Evolutionary conservation across 2,113 vertebrate species (phyloP).

Genomic region (Scomber colias): DNA sequence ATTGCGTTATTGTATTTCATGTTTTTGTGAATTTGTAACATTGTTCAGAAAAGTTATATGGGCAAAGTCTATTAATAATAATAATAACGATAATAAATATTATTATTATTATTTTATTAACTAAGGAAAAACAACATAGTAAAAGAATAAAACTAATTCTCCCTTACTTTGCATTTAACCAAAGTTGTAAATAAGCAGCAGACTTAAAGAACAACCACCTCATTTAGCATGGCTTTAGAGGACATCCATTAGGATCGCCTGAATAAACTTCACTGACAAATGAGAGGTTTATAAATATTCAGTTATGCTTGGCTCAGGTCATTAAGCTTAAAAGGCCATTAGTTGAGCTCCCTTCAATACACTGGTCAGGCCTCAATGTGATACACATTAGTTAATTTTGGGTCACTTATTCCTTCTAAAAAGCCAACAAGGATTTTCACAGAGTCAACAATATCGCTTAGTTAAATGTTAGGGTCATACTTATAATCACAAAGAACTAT

Average conservation of each 20-base stretch:
- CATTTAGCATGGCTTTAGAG: conserved; percentile 61
- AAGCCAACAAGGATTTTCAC: conserved; percentile 23
- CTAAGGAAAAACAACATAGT: conserved; percentile 25
- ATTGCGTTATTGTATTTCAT: too few species aligned
- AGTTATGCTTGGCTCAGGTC: conserved; percentile 64
- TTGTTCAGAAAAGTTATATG: too few species aligned
- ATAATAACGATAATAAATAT: too few species aligned
- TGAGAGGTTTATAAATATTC: conserved; percentile 68
- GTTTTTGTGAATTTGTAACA: too few species aligned
- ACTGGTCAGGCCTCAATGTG: conserved; percentile 25
- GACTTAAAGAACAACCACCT: conserved; percentile 63
- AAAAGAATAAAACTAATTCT: conserved; percentile 39
- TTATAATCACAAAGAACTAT: neutral
- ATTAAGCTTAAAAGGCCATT: conserved; percentile 76
- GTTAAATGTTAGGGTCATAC: neutral
- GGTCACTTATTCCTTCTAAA: conserved; percentile 26
- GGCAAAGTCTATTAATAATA: too few species aligned
- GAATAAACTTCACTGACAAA: conserved; percentile 65
- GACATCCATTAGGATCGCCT: conserved; percentile 60
- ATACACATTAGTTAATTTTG: conserved; percentile 54
- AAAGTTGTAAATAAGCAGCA: conserved; percentile 41
- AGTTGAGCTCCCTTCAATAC: conserved; percentile 55
- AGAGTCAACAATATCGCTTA: conserved; percentile 30
- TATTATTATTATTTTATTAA: too few species aligned
- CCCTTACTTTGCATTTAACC: conserved; percentile 44